Conservation (phyloP, 2,113 vertebrate species). For the Shinisaurus crocodilurus region DNA sequence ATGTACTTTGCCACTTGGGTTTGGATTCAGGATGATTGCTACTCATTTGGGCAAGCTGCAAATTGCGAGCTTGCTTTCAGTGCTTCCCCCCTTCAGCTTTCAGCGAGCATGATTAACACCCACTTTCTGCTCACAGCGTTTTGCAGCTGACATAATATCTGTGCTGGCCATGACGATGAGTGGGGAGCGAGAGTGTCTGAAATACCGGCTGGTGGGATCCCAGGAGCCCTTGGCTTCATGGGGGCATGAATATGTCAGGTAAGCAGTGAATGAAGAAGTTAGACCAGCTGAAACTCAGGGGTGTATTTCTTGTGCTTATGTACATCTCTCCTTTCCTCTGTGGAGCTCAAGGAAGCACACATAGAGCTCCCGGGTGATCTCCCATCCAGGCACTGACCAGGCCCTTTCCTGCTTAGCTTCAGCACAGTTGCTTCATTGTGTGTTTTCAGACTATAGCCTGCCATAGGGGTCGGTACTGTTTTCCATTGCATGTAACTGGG, state of each 20-base stretch:
- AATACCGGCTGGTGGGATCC: slow-evolving; percentile 93
- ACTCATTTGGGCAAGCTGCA: not conserved
- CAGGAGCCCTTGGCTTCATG: slow-evolving; percentile 97
- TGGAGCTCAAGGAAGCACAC: not conserved
- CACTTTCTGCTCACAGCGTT: slow-evolving; percentile 79
- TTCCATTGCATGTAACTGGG: not conserved
- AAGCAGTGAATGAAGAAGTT: slow-evolving; percentile 14
- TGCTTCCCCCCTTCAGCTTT: too few relatives aligned
- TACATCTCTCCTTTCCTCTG: not conserved
- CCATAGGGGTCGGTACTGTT: too few relatives aligned
- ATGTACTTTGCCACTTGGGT: not conserved
- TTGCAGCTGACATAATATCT: slow-evolving; percentile 96
- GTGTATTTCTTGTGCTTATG: not conserved
- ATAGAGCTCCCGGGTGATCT: too few relatives aligned
- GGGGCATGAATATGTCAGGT: slow-evolving; percentile 98
- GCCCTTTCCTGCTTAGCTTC: too few relatives aligned
- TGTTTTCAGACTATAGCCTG: not conserved
- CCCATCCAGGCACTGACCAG: too few relatives aligned
- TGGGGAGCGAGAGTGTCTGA: slow-evolving; percentile 94
- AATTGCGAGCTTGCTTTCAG: not conserved
- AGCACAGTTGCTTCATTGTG: not conserved
- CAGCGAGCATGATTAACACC: rapidly evolving
- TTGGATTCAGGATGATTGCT: too few relatives aligned
- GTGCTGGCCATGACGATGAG: slow-evolving; percentile 99
- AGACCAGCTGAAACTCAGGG: too few relatives aligned